phyloP scores from a whole-genome alignment of 2,888 invertebrate species.

The Crioceris asparagi region DNA sequence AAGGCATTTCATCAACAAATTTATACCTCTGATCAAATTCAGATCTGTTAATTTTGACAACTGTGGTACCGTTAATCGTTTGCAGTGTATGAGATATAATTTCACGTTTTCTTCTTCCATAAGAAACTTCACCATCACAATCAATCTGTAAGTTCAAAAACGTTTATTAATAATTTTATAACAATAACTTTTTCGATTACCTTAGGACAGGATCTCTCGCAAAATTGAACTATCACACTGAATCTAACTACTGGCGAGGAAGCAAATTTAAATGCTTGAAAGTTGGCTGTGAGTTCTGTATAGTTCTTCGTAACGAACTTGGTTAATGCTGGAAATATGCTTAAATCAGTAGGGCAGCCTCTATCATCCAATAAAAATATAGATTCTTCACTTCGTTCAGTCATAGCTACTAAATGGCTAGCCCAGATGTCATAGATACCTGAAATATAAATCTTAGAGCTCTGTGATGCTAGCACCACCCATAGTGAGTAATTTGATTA shows the following conservation, averaged over 20 bases:
- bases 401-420: conserved; percentile 69
- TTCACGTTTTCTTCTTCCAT: conserved; percentile 32
- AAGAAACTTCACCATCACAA: conserved; percentile 36
- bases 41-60: conserved; percentile 21
- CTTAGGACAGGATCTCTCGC: conserved; percentile 55
- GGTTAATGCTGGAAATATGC: conserved; percentile 41
- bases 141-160: conserved; percentile 28
- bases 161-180: neutral
- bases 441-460: too few species aligned
- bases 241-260: conserved; percentile 74
- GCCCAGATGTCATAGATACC: conserved; percentile 56
- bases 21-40: conserved; percentile 18
- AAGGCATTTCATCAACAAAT: conserved; percentile 37
- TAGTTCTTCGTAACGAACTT: conserved; percentile 32
- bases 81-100: conserved; percentile 15
- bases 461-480: too few species aligned
- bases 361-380: conserved; percentile 61
- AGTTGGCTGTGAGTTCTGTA: conserved; percentile 47
- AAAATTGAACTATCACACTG: conserved; percentile 72
- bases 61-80: conserved; percentile 24
- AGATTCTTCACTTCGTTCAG: conserved; percentile 62
- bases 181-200: conserved; percentile 42
- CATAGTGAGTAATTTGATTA: too few species aligned
- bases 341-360: conserved; percentile 69
- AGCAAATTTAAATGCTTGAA: conserved; percentile 81